Base-by-base conservation (phyloP, 1,140 invertebrate genomes). In the Drosophila melanica region DNA sequence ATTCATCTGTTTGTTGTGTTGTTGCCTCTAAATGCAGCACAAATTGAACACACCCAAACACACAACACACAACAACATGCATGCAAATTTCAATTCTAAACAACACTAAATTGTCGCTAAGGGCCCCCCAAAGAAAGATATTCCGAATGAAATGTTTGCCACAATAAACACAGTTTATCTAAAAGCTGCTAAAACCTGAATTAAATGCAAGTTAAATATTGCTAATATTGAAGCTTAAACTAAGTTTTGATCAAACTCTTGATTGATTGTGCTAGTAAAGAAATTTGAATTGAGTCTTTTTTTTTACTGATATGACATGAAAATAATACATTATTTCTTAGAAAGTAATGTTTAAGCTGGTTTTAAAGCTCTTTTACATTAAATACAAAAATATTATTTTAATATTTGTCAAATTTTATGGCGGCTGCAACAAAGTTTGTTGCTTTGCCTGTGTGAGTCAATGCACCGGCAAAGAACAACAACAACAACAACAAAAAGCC, bases 401-500 rank as follows among this genome's bases (percentile, higher is more conserved):
- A 35, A 27, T 27, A 10, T 35, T 35, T 35, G 33, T 14, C 18
- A 7, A 12, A 14, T 23, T 10, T 9, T 30, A 11, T 20, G 35
- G 42, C 18, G 50, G 35, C 45, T 23, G 53, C 9, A 35, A 35
- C 33, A 35, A 35, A 35, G 33, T 35, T 27, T 60, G 10, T 50
- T 33, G 23, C 48, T 48, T 39, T 41, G 11, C 44, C 35, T 44
- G 16, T 65, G 51, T 55, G 64, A 66, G 82, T 86, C 70, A 81
- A 82, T 79, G 81, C 81, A 87, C 81, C 76, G 79, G 16, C 58
- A 48, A 63, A 72, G 48, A 54, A 54, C 50, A 58, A 35, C 16
- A 57, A 16, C 18, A 54, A 47, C 16, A 55, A 48, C 20, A 57
- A 45, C 18, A 55, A 62, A 23, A 58, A 0, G 20, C n/a, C 23